These are phyloP conservation scores for Platyscapa corneri DNA, from an alignment of 1,140 invertebrate species.

Conservation along the genomic window DNA sequence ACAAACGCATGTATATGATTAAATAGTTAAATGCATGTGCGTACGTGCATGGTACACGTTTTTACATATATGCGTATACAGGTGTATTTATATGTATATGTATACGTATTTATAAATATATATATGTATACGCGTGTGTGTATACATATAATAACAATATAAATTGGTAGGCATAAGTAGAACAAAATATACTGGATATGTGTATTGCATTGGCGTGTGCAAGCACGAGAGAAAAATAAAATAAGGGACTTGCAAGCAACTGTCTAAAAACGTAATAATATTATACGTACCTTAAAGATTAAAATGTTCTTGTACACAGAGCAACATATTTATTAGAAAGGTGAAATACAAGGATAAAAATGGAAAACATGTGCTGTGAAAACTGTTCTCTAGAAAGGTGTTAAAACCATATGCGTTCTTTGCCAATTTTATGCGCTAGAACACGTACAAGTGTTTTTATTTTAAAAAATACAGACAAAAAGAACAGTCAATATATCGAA, in stretches of 20 bases:
- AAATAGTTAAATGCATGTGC: neutral
- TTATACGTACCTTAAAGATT: neutral
- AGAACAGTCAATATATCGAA: constrained; percentile 47
- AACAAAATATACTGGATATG: constrained; percentile 33
- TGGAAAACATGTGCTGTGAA: neutral
- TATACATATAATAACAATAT: constrained; percentile 11
- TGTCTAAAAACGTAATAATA: constrained; percentile 28
- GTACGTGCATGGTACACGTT: neutral
- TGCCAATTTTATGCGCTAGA: constrained; percentile 45
- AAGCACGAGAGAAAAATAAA: constrained; percentile 3
- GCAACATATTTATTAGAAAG: neutral
- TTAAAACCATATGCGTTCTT: constrained; percentile 22
- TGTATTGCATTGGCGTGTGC: constrained; percentile 38
- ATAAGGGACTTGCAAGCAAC: constrained; percentile 7
- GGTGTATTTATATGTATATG: constrained; percentile 25
- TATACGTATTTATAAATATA: constrained; percentile 1
- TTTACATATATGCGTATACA: constrained; percentile 6
- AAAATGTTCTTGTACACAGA: neutral
- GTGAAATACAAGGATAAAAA: neutral
- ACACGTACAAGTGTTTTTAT: constrained; percentile 36
- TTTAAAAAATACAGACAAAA: constrained; percentile 36
- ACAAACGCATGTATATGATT: constrained; percentile 32
- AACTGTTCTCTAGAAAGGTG: neutral
- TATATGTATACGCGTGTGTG: constrained; percentile 8
- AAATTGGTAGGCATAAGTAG: constrained; percentile 18